phyloP scores from a whole-genome alignment of 1,140 invertebrate genomes.

The Chelonus insularis region DNA sequence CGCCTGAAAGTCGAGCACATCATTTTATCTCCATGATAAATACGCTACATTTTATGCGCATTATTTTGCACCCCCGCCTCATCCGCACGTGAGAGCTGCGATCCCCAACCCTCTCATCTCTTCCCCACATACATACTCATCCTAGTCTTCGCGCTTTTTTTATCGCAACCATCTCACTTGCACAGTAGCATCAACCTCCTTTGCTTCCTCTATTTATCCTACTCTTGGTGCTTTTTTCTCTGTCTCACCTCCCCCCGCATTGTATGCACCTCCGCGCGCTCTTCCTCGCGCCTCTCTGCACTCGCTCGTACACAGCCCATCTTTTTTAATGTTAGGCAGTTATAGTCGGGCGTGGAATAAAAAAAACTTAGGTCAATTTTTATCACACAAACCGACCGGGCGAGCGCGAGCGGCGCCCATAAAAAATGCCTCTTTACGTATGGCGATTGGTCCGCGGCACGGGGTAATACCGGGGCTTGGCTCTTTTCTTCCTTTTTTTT shows the following conservation, averaged over 20 bases:
- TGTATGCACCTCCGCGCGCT: slow-evolving; percentile 35
- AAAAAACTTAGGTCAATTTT: slow-evolving; percentile 60
- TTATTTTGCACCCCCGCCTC: slow-evolving; percentile 49
- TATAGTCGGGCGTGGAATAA: slow-evolving; percentile 52
- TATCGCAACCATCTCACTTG: slow-evolving; percentile 11
- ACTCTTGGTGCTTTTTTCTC: slow-evolving; percentile 6
- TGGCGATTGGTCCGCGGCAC: slow-evolving; percentile 60
- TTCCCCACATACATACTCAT: slow-evolving; percentile 22
- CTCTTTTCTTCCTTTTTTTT: slow-evolving; percentile 42
- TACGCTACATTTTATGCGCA: slow-evolving; percentile 60
- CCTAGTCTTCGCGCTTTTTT: slow-evolving; percentile 24
- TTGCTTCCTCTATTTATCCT: neutral
- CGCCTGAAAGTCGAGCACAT: slow-evolving; percentile 55
- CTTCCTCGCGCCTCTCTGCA: slow-evolving; percentile 26
- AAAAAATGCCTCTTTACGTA: slow-evolving; percentile 63
- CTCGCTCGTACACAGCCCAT: slow-evolving; percentile 56
- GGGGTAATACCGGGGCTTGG: slow-evolving; percentile 36
- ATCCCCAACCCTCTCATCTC: slow-evolving; percentile 10
- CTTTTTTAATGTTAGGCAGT: slow-evolving; percentile 62
- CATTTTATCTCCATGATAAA: slow-evolving; percentile 61
- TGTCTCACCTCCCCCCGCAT: slow-evolving; percentile 26
- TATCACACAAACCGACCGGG: slow-evolving; percentile 57
- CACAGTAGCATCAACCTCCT: slow-evolving; percentile 1
- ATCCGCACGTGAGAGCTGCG: slow-evolving; percentile 12
- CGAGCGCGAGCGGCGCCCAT: slow-evolving; percentile 57